Base-by-base conservation (phyloP, 92 coral and sea anemone species). In the Phenganax stokvisi region DNA sequence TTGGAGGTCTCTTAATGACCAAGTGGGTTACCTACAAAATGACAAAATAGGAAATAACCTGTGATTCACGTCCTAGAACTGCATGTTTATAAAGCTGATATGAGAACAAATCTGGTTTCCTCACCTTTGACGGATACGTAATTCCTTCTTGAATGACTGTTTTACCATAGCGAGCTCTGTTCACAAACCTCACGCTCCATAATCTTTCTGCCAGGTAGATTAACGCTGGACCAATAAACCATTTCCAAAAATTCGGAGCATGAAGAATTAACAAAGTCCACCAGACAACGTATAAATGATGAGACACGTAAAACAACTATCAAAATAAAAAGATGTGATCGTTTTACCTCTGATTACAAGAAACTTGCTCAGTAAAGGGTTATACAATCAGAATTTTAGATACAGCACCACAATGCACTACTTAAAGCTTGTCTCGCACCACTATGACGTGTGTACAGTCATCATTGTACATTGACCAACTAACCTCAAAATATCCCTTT, bases 161-260 rank as follows among this genome's bases (percentile, higher is more conserved):
- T 17, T 75, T 75, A 51, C 80, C 80, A 30, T 75, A 75, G 10
- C 64, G 64, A 56, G 80, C 80, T 56, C 80, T 16, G 67, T 75
- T 75, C 17, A 75, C 80, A 25, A 75, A 25, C 29, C 80, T 75
- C n/a, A 56, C 6, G 27, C 80, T 56, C 62, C 61, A 55, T 25
- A 56, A 12, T 75, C 80, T 75, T 75, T 75, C 80, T 16, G 30
- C 17, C 30, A 75, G 30, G 53, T 75, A 75, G 25, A 75, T 25
- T 55, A 11, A 0, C 8, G 80, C 80, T 17, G 80, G 80, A 56
- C 80, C 80, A 25, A 75, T 56, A 55, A 75, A 75, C 80, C 80
- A 75, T 56, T 75, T 75, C 80, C 80, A 75, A 59, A 75, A 75
- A 56, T 55, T 57, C 31, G 80, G 80, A 75, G 80, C 80, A 75